Percentiles rank a stretch among this genome's conserved stretches.
phyloP scores from a whole-genome alignment of 1,140 invertebrate genomes.

The Rhynchophorus ferrugineus region DNA sequence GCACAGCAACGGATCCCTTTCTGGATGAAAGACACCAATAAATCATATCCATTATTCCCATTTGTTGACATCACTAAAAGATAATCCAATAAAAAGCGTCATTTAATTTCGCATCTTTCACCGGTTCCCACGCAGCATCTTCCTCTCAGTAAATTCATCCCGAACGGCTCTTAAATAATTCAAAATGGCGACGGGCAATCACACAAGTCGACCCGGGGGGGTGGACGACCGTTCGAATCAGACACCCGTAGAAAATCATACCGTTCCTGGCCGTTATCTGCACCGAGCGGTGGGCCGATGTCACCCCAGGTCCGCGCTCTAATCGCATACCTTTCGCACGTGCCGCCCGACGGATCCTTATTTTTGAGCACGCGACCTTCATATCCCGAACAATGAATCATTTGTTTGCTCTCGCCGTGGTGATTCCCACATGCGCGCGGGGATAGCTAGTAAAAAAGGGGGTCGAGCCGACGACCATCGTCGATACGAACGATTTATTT shows the following conservation, averaged over 20 bases:
- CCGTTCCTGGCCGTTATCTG: constrained; percentile 20
- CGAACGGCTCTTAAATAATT: constrained; percentile 8
- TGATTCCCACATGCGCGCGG: constrained; percentile 18
- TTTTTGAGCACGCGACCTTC: constrained; percentile 20
- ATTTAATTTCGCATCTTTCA: no score
- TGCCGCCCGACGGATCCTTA: constrained; percentile 21
- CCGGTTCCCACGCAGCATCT: background rate
- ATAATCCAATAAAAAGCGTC: no score
- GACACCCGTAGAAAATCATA: constrained; percentile 24
- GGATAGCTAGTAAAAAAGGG: background rate
- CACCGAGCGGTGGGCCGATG: constrained; percentile 16
- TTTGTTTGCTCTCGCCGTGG: constrained; percentile 21
- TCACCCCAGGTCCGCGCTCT: constrained; percentile 19
- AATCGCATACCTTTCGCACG: constrained; percentile 23
- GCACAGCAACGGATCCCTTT: no score
- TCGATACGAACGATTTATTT: constrained; percentile 24
- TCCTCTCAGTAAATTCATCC: background rate
- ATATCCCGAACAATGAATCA: constrained; percentile 22
- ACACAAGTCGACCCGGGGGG: constrained; percentile 10
- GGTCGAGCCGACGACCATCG: constrained; percentile 3
- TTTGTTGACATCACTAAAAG: no score
- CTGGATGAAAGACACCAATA: no score
- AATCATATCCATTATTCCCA: no score
- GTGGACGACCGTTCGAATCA: constrained; percentile 6
- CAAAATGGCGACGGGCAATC: constrained; percentile 15